Conservation (phyloP, 2,888 invertebrate genomes). For the Agonopterix arenella region DNA sequence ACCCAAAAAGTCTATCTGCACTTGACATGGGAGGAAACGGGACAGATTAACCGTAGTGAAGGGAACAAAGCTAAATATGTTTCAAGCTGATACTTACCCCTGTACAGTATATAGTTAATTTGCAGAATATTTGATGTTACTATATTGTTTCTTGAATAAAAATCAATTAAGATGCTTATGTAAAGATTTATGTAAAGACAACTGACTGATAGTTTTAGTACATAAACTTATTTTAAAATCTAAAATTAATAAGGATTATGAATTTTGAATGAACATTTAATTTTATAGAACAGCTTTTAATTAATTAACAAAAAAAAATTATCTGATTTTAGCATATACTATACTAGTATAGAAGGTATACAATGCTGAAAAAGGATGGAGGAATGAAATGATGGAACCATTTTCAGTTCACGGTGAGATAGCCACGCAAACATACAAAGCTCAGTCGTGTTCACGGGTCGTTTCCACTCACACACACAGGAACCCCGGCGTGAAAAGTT, state of each 20-base stretch:
- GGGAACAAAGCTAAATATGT: conserved; percentile 77
- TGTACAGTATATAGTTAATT: conserved; percentile 42
- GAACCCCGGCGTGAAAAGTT: conserved; percentile 64
- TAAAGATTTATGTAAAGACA: too few species aligned
- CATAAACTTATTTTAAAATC: too few species aligned
- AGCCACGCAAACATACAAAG: conserved; percentile 35
- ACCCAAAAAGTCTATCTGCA: conserved; percentile 76
- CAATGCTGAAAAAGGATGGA: conserved; percentile 69
- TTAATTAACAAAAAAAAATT: background rate
- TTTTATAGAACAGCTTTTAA: too few species aligned
- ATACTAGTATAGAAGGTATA: conserved; percentile 44
- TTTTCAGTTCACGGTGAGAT: conserved; percentile 61
- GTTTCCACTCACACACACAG: conserved; percentile 36
- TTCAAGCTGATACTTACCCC: conserved; percentile 71
- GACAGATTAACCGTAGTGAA: conserved; percentile 76
- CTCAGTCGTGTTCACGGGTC: conserved; percentile 24
- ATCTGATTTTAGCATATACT: conserved; percentile 24
- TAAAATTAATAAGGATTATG: too few species aligned
- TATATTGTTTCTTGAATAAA: background rate
- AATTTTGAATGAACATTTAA: too few species aligned
- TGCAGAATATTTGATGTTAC: conserved; percentile 23
- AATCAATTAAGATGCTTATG: too few species aligned
- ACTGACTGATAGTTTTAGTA: too few species aligned
- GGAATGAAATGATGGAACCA: conserved; percentile 71
- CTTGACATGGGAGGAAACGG: conserved; percentile 76